Evolutionary conservation across 2,888 invertebrate species (phyloP), one percentile per base, ranked within the genome.

Genomic region (Biston stratarius): DNA sequence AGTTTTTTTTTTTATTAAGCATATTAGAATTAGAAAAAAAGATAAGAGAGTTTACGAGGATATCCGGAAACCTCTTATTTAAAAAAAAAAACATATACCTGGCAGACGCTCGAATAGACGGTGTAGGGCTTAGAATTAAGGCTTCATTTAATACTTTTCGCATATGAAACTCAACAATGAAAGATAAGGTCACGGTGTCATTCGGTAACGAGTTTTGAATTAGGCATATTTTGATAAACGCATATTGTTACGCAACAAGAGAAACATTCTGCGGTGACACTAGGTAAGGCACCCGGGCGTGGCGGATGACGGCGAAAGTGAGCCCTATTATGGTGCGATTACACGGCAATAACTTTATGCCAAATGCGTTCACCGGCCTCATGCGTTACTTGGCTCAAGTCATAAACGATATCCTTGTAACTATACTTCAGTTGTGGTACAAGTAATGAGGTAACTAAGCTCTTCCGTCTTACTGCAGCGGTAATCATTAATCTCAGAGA

Each of bases 301-400:
- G 49, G 52, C 49, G 64, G 51, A 67, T 53, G 55, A 61, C 63
- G 48, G 69, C 57, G 66, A 69, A 69, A 69, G 69, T 66, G 63
- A 60, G 56, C 56, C 65, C 60, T 57, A 63, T 63, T 66, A 69
- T 55, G 69, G 62, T 42, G 60, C 57, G 60, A 57, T 69, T 69
- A 66, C 63, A 66, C 44, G 63, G 38, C 49, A 55, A 51, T 45
- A 53, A 62, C 40, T 57, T 49, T 48, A 44, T 33, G 51, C 67
- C 53, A 44, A 63, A 67, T 55, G 40, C 45, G 57, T 47, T 66
- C 55, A 62, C 59, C 51, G 67, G 47, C 53, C 53, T 58, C 61
- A 62, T 59, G 48, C 45, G 42, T 36, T 42, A 48, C n/a, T 9
- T 36, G 61, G 55, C 53, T 12, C 48, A 58, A 62, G 61, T 48